Conservation (phyloP, 1,140 invertebrate species). For the Potamilus streckersoni region DNA sequence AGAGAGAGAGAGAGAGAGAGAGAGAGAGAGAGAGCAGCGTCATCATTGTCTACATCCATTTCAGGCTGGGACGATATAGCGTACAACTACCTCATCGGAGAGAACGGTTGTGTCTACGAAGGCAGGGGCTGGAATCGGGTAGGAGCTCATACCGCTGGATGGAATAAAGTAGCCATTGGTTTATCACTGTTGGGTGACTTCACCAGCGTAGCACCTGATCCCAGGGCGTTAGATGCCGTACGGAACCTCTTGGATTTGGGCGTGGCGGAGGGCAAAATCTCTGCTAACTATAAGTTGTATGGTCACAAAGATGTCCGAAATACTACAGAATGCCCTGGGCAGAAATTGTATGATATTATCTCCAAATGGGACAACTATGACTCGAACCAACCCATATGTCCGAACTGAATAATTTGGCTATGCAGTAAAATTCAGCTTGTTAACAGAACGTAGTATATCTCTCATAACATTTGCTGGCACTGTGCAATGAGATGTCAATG, state of each 20-base stretch:
- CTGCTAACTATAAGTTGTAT: conserved; percentile 38
- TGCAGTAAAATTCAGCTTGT: no score
- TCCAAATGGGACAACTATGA: conserved; percentile 69
- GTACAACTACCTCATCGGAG: conserved; percentile 46
- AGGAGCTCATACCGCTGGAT: conserved; percentile 37
- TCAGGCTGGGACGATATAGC: conserved; percentile 44
- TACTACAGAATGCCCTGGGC: conserved; percentile 44
- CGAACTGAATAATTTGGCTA: no score
- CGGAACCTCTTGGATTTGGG: conserved; percentile 46
- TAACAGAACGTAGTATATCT: no score
- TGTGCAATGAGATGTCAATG: no score
- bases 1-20: no score
- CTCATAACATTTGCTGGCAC: no score
- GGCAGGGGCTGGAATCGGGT: conserved; percentile 36
- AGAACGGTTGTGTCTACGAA: conserved; percentile 38
- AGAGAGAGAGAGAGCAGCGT: no score
- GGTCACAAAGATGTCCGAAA: conserved; percentile 45
- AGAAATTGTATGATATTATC: conserved; percentile 70
- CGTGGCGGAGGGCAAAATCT: conserved; percentile 32
- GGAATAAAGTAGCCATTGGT: conserved; percentile 69
- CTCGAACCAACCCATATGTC: background rate
- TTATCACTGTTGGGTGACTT: conserved; percentile 78
- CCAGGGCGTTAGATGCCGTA: conserved; percentile 32
- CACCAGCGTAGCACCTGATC: conserved; percentile 35
- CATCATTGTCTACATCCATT: background rate